Base-by-base conservation (phyloP, 1,140 invertebrate genomes). In the Camponotus vicinus region DNA sequence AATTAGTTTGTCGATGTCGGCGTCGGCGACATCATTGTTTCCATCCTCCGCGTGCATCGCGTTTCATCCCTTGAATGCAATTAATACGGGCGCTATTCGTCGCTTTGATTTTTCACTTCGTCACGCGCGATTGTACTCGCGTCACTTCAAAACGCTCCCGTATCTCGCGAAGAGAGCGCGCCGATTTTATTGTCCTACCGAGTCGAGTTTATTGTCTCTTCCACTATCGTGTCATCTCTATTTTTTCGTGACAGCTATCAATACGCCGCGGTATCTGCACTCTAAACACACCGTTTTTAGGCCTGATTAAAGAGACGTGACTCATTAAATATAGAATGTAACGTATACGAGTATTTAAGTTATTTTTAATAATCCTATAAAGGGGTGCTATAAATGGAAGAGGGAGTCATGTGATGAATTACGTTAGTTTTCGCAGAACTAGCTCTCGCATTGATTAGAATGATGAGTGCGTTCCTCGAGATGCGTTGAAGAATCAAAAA, bases 311-410 rank as follows among this genome's bases (percentile, higher is more conserved):
- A 83, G 79, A 55, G 55, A 75, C 55, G 15, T 83, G 69, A 83
- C 40, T 61, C 15, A 83, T 83, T 83, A 83, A 83, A 83, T 75
- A 83, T 83, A 83, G 79, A 83, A 37, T 9, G 40, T 34, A 13
- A 32, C 61, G 69, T 83, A 83, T 83, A 82, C 73, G 67, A 71
- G 79, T 82, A 83, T 83, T 73, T 13, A 13, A 63, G 79, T 83
- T 83, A 83, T 83, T 83, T 83, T 83, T 83, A 83, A 83, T 83
- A 75, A 73, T 55, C 49, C 57, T 71, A 55, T 75, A 73, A 37
- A 75, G 71, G 79, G 79, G 69, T 32, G 79, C 79, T 83, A 83
- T 83, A 63, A 83, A 83, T 83, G 79, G 40, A 83, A 83, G 49
- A 18, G 21, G 69, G 75, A 69, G 79, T 83, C 79, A 83, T 55